phyloP scores from a whole-genome alignment of 2,797 vertebrate genomes.

The Pachyuromys duprasi region DNA sequence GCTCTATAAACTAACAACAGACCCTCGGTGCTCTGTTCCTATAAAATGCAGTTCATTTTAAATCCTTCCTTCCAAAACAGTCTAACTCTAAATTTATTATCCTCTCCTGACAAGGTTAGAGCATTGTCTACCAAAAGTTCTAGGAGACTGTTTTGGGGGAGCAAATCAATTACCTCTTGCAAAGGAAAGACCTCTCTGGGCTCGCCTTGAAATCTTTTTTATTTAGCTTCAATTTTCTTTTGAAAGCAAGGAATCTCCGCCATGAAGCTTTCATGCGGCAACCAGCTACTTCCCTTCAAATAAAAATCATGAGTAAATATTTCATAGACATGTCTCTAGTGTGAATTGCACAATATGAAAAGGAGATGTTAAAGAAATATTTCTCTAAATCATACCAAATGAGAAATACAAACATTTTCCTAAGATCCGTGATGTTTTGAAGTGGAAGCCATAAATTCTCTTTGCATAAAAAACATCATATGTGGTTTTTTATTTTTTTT shows the following conservation, averaged over 20 bases:
- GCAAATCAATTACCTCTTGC: conserved; percentile 75
- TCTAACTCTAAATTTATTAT: conserved; percentile 80
- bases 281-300: conserved; percentile 77
- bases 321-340: conserved; percentile 72
- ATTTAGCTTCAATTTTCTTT: conserved; percentile 75
- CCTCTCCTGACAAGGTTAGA: conserved; percentile 78
- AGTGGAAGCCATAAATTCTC: conserved; percentile 78
- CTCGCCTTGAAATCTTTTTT: conserved; percentile 72
- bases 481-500: conserved; percentile 52
- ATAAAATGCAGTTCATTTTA: conserved; percentile 84
- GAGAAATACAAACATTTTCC: conserved; percentile 69
- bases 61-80: conserved; percentile 81
- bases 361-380: conserved; percentile 72
- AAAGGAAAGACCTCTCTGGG: conserved; percentile 64
- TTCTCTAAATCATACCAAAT: conserved; percentile 81
- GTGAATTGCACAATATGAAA: conserved; percentile 74
- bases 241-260: conserved; percentile 55
- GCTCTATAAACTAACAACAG: conserved; percentile 86
- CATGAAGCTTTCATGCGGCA: conserved; percentile 55
- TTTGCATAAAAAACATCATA: conserved; percentile 71
- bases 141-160: conserved; percentile 73
- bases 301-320: conserved; percentile 73
- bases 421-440: conserved; percentile 71
- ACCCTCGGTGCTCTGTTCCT: conserved; percentile 81
- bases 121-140: conserved; percentile 57